Base-by-base conservation (phyloP, 2,888 invertebrate species). In the Hemithea aestivaria region DNA sequence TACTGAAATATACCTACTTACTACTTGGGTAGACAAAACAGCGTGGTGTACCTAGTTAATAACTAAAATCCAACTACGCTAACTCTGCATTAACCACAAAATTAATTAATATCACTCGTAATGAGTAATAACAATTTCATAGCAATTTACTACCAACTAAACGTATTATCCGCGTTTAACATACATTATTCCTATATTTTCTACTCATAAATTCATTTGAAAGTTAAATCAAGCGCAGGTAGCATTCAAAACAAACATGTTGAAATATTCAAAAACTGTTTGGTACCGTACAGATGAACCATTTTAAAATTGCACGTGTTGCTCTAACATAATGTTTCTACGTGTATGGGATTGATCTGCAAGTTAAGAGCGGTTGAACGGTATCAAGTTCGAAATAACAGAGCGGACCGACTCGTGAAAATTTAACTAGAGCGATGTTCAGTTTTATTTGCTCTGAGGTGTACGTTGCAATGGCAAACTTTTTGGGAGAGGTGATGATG, bases 361-460 rank as follows among this genome's bases (percentile, higher is more conserved):
- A 22, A 22, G n/a, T 8, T 22, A 22, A 2, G n/a, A 22, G 7
- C 2, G n/a, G 7, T 20, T 20, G 5, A 20, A 20, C 7, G 5
- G 7, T 20, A 20, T n/a, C 16, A 16, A 16, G 16, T 5, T 16
- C 7, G 22, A 2, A 22, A 22, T 8, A 22, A 22, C 16, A 21
- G 32, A 21, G 25, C 35, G 50, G 56, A 51, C 58, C 53, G 62
- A 55, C 56, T 72, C 73, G 71, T 76, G 66, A 72, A 77, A 75
- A 69, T 79, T 77, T 77, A 76, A 78, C 70, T 68, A 70, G 62
- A 50, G 48, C 51, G 50, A 55, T 58, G 62, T 52, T 54, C 61
- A 64, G 58, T 74, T 75, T 73, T 78, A 73, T 78, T 79, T 78
- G 71, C 59, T 61, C 54, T 57, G 57, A 62, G 55, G 62, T 70